These are phyloP conservation scores for Myotis vivesi DNA, from an alignment of 2,797 vertebrate species.

Conservation along the genomic window DNA sequence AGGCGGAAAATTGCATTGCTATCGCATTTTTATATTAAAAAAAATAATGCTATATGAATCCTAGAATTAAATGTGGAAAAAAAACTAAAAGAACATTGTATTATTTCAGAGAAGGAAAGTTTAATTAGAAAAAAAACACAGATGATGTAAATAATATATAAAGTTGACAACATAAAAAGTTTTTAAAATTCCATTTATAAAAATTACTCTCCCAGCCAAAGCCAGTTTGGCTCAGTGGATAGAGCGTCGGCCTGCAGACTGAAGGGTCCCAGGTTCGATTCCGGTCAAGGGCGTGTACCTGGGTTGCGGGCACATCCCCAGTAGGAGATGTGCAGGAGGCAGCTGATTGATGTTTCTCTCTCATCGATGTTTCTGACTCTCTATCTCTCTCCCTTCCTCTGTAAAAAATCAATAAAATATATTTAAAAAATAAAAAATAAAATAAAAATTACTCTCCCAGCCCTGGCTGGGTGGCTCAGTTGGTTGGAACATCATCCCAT, in stretches of 20 bases:
- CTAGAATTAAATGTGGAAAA: background rate
- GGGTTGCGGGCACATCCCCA: too few relatives aligned
- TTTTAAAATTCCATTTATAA: background rate
- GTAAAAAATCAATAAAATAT: too few relatives aligned
- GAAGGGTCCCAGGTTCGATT: too few relatives aligned
- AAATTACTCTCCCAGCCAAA: background rate
- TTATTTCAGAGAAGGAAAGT: background rate
- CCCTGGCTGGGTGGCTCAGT: background rate
- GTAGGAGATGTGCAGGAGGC: too few relatives aligned
- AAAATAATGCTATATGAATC: background rate
- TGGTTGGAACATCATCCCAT: background rate
- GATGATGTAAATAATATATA: background rate
- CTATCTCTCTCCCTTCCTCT: too few relatives aligned
- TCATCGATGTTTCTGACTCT: too few relatives aligned
- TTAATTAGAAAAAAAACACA: background rate
- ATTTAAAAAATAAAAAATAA: too few relatives aligned
- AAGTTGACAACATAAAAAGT: background rate
- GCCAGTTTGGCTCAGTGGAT: too few relatives aligned
- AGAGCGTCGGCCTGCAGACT: too few relatives aligned
- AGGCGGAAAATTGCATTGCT: background rate
- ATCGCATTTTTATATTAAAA: background rate
- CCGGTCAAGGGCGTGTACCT: too few relatives aligned
- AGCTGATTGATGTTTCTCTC: too few relatives aligned
- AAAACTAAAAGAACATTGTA: background rate
- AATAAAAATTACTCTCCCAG: background rate